A percentile compares a stretch with the other conserved stretches of the same genome.
Conservation (phyloP, 2,797 vertebrate species). For the Huso huso region DNA sequence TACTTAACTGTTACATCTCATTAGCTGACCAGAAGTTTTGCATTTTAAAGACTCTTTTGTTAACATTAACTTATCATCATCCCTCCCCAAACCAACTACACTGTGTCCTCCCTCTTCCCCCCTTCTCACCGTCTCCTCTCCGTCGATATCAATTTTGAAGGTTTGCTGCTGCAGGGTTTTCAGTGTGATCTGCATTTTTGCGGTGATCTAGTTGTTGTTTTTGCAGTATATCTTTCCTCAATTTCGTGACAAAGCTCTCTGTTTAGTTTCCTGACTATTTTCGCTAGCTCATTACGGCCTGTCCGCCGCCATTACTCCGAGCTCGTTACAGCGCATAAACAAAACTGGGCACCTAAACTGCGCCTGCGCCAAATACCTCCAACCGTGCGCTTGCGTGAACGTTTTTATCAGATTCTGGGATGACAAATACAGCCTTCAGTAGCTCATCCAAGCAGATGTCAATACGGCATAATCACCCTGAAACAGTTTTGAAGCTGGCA, state of each 20-base stretch:
- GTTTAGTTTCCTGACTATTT: constrained; percentile 13
- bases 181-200: constrained; percentile 60
- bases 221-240: constrained; percentile 4
- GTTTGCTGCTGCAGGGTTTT: constrained; percentile 69
- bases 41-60: too few species aligned
- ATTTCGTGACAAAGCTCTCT: neutral
- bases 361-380: neutral
- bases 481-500: too few species aligned
- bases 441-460: too few species aligned
- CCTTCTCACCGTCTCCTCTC: constrained; percentile 50
- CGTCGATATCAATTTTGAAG: constrained; percentile 62
- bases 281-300: constrained; percentile 43
- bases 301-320: constrained; percentile 44
- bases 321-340: constrained; percentile 50
- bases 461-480: too few species aligned
- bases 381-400: constrained; percentile 8
- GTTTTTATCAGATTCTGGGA: too few species aligned
- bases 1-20: too few species aligned
- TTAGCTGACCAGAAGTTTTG: too few species aligned
- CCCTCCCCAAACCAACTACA: constrained; percentile 33
- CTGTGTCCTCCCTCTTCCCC: constrained; percentile 8
- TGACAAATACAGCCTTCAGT: too few species aligned
- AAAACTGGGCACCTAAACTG: constrained; percentile 25
- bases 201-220: constrained; percentile 16
- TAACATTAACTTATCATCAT: neutral